A percentile compares a stretch with the other conserved stretches of the same genome.
phyloP scores from a whole-genome alignment of 2,888 invertebrate species.

The Rhaphigaster nebulosa region DNA sequence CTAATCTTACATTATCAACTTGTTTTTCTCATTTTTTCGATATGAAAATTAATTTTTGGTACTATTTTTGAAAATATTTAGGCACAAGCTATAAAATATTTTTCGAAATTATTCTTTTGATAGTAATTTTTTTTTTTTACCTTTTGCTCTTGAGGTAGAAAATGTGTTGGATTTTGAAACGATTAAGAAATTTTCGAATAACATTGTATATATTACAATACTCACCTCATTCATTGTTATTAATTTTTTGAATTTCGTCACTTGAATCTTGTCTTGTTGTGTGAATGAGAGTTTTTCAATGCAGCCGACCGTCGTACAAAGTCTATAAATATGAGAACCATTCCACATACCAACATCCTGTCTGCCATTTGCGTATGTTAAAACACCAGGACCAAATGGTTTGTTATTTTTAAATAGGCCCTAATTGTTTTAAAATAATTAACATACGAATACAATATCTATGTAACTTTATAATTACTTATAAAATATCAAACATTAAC shows the following conservation, averaged over 20 bases:
- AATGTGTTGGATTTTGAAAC: not conserved
- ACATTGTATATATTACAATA: not conserved
- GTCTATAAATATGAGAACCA: constrained; percentile 58
- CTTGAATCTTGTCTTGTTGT: constrained; percentile 12
- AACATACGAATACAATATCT: not conserved
- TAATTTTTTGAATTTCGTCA: constrained; percentile 54
- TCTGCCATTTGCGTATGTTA: constrained; percentile 57
- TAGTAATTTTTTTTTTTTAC: no score
- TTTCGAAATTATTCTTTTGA: no score
- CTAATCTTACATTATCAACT: no score
- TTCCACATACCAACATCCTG: constrained; percentile 62
- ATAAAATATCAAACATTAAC: not conserved
- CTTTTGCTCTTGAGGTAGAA: no score
- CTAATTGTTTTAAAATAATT: constrained; percentile 36
- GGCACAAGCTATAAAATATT: no score
- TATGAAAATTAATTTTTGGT: no score
- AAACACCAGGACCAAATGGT: constrained; percentile 61
- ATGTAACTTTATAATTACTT: not conserved
- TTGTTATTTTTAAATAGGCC: constrained; percentile 58
- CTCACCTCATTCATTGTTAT: constrained; percentile 58
- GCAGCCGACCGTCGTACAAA: constrained; percentile 30
- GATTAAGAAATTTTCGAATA: not conserved
- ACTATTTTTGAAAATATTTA: no score
- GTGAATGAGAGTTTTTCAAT: constrained; percentile 52
- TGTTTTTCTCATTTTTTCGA: no score